phyloP scores from a whole-genome alignment of 2,113 vertebrate species.

The Shinisaurus crocodilurus region DNA sequence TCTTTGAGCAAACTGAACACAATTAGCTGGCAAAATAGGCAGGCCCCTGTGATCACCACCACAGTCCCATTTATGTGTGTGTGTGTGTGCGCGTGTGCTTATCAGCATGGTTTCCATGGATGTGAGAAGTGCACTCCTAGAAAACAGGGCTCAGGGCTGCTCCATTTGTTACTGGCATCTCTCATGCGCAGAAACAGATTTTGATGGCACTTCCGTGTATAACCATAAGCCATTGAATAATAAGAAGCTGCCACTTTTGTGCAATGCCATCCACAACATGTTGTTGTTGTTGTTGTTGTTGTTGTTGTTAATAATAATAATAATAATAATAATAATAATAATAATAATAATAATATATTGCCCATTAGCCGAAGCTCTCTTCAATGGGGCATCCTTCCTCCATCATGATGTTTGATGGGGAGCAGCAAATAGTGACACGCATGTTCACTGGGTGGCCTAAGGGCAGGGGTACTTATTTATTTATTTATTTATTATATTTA shows the following conservation, averaged over 20 bases:
- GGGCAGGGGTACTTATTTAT: too few relatives aligned
- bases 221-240: constrained; percentile 16
- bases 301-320: too few relatives aligned
- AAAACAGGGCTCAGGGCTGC: not conserved
- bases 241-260: constrained; percentile 18
- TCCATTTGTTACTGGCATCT: accelerated
- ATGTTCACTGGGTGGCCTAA: not conserved
- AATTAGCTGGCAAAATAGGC: constrained; percentile 46
- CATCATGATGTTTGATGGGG: not conserved
- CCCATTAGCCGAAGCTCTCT: too few relatives aligned
- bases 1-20: constrained; percentile 49
- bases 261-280: not conserved
- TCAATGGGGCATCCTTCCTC: not conserved
- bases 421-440: not conserved
- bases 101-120: constrained; percentile 51
- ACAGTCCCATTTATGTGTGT: not conserved
- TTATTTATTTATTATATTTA: too few relatives aligned
- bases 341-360: too few relatives aligned
- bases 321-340: too few relatives aligned
- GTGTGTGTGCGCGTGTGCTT: not conserved
- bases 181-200: constrained; percentile 13
- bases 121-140: constrained; percentile 23
- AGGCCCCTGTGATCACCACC: constrained; percentile 13
- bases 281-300: too few relatives aligned
- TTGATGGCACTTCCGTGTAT: constrained; percentile 11